Percentiles rank a stretch among this genome's conserved stretches.
Evolutionary conservation across 1,140 invertebrate species (phyloP).

Genomic region (Neodiprion virginianus): DNA sequence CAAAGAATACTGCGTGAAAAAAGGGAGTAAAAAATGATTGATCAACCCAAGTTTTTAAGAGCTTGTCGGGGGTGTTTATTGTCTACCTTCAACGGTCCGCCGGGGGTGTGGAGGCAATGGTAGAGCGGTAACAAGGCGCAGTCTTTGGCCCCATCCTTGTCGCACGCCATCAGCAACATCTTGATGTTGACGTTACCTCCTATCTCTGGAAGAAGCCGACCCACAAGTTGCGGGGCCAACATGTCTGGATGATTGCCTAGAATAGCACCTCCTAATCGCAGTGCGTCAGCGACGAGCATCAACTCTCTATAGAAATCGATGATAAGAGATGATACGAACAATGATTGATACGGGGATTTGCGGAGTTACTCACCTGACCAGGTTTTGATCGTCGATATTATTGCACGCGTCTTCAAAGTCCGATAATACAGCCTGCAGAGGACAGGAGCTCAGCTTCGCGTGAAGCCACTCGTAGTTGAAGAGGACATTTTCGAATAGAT

Average conservation of each 20-base stretch:
- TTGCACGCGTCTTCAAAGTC: conserved; percentile 95
- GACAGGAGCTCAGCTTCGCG: conserved; percentile 94
- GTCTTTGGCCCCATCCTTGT: conserved; percentile 82
- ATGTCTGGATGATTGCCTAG: conserved; percentile 92
- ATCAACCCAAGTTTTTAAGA: conserved; percentile 4
- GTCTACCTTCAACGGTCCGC: conserved; percentile 91
- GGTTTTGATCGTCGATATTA: conserved; percentile 85
- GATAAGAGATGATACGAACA: conserved; percentile 10
- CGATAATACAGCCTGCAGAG: conserved; percentile 90
- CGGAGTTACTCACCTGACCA: conserved; percentile 68
- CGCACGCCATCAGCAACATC: conserved; percentile 89
- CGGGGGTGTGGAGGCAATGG: conserved; percentile 96
- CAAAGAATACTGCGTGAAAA: conserved; percentile 79
- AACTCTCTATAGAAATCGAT: conserved; percentile 73
- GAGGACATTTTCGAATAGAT: conserved; percentile 91
- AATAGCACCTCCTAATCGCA: conserved; percentile 90
- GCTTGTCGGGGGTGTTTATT: conserved; percentile 8
- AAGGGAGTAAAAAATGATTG: conserved; percentile 5
- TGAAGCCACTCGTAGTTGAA: conserved; percentile 99
- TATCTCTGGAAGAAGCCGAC: conserved; percentile 92
- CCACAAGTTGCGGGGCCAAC: conserved; percentile 93
- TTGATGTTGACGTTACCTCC: conserved; percentile 83
- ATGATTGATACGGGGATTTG: not conserved
- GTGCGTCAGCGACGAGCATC: conserved; percentile 92
- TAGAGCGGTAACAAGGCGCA: conserved; percentile 92